phyloP scores from a whole-genome alignment of 2,888 invertebrate genomes.

The Bimastos eiseni region DNA sequence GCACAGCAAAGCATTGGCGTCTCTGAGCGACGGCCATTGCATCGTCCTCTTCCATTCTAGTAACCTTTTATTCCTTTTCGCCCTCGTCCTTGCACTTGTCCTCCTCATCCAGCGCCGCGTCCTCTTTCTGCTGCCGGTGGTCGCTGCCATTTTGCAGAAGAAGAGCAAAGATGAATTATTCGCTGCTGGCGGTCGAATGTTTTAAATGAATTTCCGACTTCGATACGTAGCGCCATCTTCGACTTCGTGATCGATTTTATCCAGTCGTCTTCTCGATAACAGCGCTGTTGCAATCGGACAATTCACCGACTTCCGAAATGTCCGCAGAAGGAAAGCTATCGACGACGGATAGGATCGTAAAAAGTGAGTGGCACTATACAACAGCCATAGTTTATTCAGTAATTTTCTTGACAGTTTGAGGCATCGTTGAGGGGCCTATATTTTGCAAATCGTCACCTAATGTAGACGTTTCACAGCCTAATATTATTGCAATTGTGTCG shows the following conservation, averaged over 20 bases:
- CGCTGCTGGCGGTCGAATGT: background rate
- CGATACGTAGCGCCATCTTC: background rate
- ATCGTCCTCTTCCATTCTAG: background rate
- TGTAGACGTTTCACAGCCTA: background rate
- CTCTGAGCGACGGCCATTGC: background rate
- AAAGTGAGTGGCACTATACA: background rate
- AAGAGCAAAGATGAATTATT: slow-evolving; percentile 13
- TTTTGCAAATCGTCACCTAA: background rate
- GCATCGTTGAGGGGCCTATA: background rate
- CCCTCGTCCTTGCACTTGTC: background rate
- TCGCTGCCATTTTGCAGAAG: slow-evolving; percentile 6
- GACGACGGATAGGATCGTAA: slow-evolving; percentile 22
- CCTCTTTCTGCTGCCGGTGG: background rate
- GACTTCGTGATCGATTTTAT: background rate
- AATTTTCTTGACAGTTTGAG: background rate
- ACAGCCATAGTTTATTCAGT: background rate
- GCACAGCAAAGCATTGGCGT: background rate
- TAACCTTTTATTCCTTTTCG: background rate
- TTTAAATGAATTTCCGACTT: background rate
- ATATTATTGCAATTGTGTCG: background rate
- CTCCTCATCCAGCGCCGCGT: background rate
- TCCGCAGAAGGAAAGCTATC: background rate
- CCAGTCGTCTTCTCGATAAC: background rate
- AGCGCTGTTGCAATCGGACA: background rate
- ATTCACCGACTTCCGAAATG: background rate